Conservation (phyloP, 2,888 invertebrate species). For the Drosophila tanythrix region DNA sequence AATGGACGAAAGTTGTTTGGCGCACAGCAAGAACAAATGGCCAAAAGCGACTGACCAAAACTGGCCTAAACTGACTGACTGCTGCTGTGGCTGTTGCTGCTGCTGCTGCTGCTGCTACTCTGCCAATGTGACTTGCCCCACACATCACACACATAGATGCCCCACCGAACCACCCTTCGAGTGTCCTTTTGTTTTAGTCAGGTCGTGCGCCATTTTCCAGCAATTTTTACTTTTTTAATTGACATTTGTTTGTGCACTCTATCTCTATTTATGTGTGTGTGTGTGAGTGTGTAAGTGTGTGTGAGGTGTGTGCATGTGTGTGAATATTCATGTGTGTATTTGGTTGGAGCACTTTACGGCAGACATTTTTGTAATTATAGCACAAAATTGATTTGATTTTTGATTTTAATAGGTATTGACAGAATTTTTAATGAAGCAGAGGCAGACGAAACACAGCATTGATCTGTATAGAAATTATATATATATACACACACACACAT, state of each 20-base stretch:
- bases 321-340: constrained; percentile 33
- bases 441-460: constrained; percentile 17
- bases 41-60: constrained; percentile 29
- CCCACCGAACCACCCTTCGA: neutral
- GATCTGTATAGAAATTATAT: neutral
- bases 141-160: neutral
- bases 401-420: constrained; percentile 79
- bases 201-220: constrained; percentile 76
- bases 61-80: constrained; percentile 30
- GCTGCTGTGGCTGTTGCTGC: neutral
- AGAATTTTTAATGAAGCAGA: constrained; percentile 71
- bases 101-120: constrained; percentile 19
- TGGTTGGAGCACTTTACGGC: constrained; percentile 70
- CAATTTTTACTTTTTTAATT: constrained; percentile 79
- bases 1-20: constrained; percentile 46
- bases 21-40: constrained; percentile 48
- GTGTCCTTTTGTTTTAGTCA: constrained; percentile 66
- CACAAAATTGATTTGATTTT: constrained; percentile 79
- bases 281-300: constrained; percentile 12
- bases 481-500: neutral
- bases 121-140: neutral
- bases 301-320: constrained; percentile 14
- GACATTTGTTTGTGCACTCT: constrained; percentile 71
- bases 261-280: constrained; percentile 6
- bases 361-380: constrained; percentile 79